Base-by-base conservation (phyloP, 1,140 invertebrate genomes). In the Pseudoatta argentina region DNA sequence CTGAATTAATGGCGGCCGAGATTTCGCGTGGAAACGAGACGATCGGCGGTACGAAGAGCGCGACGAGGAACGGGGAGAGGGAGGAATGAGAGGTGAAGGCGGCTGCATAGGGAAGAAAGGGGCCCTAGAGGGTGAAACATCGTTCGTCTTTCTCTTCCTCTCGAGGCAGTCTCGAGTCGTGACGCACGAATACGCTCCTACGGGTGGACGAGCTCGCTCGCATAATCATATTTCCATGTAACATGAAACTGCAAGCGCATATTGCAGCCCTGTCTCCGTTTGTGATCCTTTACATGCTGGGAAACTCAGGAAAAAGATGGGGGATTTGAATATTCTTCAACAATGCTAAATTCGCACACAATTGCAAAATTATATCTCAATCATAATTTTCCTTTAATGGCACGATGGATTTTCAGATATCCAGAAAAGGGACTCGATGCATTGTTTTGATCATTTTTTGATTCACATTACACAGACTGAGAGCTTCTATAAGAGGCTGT, bases 1-100 rank as follows among this genome's bases (percentile, higher is more conserved):
- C 78, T 91, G 91, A 93, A 94, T 94, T 94, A 94, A 94, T 94
- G 94, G 93, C 93, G 89, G 89, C 87, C 91, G 94, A 94, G 94
- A 94, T 94, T 94, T 94, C 91, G 92, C 92, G 90, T 76, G 89
- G 81, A 88, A 90, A 89, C 79, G 79, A 87, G 71, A 67, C 75
- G 85, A 87, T 63, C 30, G 39, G 76, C 30, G 39, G 76, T 51
- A 57, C 14, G 39, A 57, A n/a, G 59, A 59, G 64, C 10, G 30
- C 51, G 75, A 51, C 30, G 57, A 18, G 55, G 18, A 34, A 24
- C 34, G 30, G 51, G 24, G 79, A 61, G 27, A 44, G 27, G 66
- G 27, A 39, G 63, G 53, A 53, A 71, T 12, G 24, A 57, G 27
- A 27, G 18, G 24, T 14, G 53, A 57, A 82, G 67, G 66, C 34